Conservation (phyloP, 2,113 vertebrate genomes). For the Tamias sibiricus region DNA sequence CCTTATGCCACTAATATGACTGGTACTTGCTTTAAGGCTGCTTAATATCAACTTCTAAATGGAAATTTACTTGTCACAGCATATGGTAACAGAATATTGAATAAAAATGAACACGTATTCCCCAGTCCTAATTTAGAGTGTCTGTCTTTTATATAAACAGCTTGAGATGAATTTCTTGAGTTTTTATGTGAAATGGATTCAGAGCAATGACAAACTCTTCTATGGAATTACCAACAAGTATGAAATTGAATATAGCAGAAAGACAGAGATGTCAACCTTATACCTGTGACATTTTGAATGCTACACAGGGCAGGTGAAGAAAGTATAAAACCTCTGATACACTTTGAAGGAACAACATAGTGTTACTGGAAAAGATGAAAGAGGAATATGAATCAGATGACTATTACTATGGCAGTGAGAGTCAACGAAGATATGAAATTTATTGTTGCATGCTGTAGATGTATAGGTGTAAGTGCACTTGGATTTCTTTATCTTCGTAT, state of each 20-base stretch:
- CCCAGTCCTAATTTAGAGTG: background rate
- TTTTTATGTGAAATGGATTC: constrained; percentile 22
- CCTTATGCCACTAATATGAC: background rate
- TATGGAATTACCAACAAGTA: background rate
- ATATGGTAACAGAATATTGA: constrained; percentile 8
- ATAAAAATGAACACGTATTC: constrained; percentile 40
- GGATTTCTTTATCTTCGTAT: accelerated
- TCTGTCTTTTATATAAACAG: constrained; percentile 53
- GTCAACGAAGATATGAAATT: background rate
- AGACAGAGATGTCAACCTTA: background rate
- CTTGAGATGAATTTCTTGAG: constrained; percentile 18
- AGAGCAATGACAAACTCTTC: constrained; percentile 15
- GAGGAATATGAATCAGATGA: background rate
- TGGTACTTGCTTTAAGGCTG: background rate
- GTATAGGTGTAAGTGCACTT: background rate
- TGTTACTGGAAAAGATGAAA: background rate
- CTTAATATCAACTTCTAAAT: constrained; percentile 43
- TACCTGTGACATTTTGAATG: background rate
- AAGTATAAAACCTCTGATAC: background rate
- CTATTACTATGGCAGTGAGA: background rate
- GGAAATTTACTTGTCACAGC: constrained; percentile 54
- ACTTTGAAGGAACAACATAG: background rate
- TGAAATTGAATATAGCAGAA: constrained; percentile 32
- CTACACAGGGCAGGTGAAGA: background rate
- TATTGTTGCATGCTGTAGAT: background rate